Evolutionary conservation across 2,888 invertebrate species (phyloP), one percentile per base, ranked within the genome.

Genomic region (Hoplodrina ambigua): DNA sequence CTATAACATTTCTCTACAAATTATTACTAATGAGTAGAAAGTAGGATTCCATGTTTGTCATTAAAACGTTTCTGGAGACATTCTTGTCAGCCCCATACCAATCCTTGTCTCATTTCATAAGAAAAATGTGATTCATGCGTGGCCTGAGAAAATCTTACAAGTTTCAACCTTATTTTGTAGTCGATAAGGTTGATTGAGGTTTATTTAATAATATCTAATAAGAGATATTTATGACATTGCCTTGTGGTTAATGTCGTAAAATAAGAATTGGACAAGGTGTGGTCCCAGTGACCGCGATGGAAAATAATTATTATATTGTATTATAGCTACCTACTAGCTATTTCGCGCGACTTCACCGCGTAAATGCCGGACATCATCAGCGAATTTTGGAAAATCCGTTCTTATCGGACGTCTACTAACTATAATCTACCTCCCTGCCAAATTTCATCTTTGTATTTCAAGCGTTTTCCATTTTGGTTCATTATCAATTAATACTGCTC

Each of bases 181-280:
- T 0, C 0, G 0, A 11, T 64, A 82, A 44, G 44, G 61, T 69
- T 25, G 25, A 53, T 74, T n/a, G 19, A 60, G 25, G 41, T 70
- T 49, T 69, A 63, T 75, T 69, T 53, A 70, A 69, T 54, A 69
- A 71, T 78, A 74, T 82, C 67, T 72, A 78, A 81, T 72, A 78
- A 66, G 64, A 73, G 64, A 83, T 82, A 85, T 89, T 87, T 89
- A 89, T 85, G 80, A 79, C 80, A 81, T 80, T 76, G 72, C 76
- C 79, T 73, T 77, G 79, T 78, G 75, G 69, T 64, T 44, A 64
- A 30, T 67, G 67, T 81, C 71, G 83, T 87, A 79, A 86, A 86
- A 82, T 77, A 81, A 85, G 77, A 87, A 87, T 85, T 78, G 79
- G 77, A 81, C 69, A 69, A 55, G 63, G 70, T 78, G 59, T 65